Base-by-base conservation (phyloP, 1,140 invertebrate genomes). In the Ectropis grisescens region DNA sequence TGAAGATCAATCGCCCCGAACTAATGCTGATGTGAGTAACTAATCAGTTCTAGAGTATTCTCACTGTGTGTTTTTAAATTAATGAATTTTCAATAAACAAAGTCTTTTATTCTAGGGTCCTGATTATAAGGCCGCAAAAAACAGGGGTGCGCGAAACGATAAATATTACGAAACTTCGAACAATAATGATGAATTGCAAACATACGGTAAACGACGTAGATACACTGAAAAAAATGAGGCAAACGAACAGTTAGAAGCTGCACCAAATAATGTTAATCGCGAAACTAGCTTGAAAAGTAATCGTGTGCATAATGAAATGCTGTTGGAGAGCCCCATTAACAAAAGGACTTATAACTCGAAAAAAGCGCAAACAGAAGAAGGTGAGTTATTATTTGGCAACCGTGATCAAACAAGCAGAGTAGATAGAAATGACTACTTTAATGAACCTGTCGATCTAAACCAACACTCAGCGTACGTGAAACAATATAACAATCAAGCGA, bases 381-480 rank as follows among this genome's bases (percentile, higher is more conserved):
- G 39, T 11, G 38, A 48, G 14, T 16, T 49, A 12, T 26, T 65
- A 9, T 61, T 53, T 33, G 51, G 51, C 35, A 49, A 38, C 15
- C 48, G 45, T 27, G 45, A 46, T 16, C 37, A 55, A 31, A 4
- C 28, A 9, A 47, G 27, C 15, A 43, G 43, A 31, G 16, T 34
- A 14, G 36, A 41, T 9, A 55, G 41, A 38, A 41, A 38, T 12
- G 28, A 42, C 37, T 44, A 37, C 23, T 42, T 47, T 19, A 47
- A 51, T 31, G 33, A 23, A 2, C 28, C 19, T 11, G 11, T 24
- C 9, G 46, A 57, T n/a, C 1, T 43, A 2, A 45, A 16, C 25
- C 37, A 41, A 11, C 45, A 47, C 16, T 14, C 34, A 11, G 34
- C 28, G 23, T 47, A 44, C 14, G 45, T 35, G 15, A 56, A 52